Conservation (phyloP, 1,140 invertebrate species). For the Gryllus bimaculatus region DNA sequence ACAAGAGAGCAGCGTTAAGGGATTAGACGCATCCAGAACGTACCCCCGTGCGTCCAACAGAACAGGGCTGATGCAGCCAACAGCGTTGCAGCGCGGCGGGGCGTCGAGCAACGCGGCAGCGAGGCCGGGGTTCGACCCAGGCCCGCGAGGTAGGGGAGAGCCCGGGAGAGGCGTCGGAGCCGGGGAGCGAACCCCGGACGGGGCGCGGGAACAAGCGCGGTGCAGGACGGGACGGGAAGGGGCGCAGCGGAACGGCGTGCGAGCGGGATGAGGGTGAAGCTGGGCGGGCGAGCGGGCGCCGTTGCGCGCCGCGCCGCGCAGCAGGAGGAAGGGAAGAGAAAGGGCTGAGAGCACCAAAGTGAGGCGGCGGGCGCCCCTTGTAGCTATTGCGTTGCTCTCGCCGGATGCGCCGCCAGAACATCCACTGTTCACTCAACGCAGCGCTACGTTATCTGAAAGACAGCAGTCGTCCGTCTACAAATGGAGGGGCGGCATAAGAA, state of each 20-base stretch:
- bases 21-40: too few relatives aligned
- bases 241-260: conserved; percentile 32
- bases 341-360: conserved; percentile 13
- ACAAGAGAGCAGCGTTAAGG: too few relatives aligned
- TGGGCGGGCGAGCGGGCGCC: conserved; percentile 26
- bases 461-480: too few relatives aligned
- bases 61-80: not conserved
- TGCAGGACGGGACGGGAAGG: conserved; percentile 32
- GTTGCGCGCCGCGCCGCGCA: conserved; percentile 38
- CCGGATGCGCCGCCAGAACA: too few relatives aligned
- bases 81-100: not conserved
- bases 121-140: conserved; percentile 9
- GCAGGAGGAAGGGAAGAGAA: conserved; percentile 32
- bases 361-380: too few relatives aligned
- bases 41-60: too few relatives aligned
- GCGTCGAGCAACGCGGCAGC: not conserved
- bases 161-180: conserved; percentile 23
- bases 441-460: too few relatives aligned
- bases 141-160: conserved; percentile 22
- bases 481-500: too few relatives aligned
- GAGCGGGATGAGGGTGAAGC: conserved; percentile 10
- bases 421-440: too few relatives aligned
- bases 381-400: too few relatives aligned
- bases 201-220: conserved; percentile 17
- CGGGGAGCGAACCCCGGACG: conserved; percentile 17